Base-by-base conservation (phyloP, 2,797 vertebrate genomes). In the Sebastiscus tertius region DNA sequence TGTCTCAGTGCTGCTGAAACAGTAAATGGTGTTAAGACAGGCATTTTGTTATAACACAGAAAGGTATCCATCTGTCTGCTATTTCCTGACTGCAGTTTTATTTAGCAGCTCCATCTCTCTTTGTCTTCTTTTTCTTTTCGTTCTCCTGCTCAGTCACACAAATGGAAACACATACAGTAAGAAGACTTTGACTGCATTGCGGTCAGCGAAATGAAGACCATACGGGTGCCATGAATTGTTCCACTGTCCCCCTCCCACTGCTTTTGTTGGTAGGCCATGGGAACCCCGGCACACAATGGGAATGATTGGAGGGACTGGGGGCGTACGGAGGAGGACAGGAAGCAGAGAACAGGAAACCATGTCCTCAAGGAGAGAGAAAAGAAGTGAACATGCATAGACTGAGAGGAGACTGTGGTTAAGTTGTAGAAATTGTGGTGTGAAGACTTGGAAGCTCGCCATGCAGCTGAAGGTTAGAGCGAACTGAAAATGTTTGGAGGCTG, bases 261-360 rank as follows among this genome's bases (percentile, higher is more conserved):
- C 81, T 88, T 89, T 89, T 89, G 88, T 90, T 87, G 89, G 73
- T 88, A 75, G 89, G 85, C 87, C 91, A 89, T 92, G 91, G 93
- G 94, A 95, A 94, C 83, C 71, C 1, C 52, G 72, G 70, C 76
- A 92, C 92, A 93, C 92, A 94, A 94, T 92, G 84, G 77, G 78
- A 88, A 80, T 69, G 87, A 88, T 86, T 82, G 82, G 84, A 87
- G 85, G 59, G 78, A 85, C 10, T 4, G 61, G 80, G 80, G 83
- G 65, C 2, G 61, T 55, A 66, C 2, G 70, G 83, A 87, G 88
- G 89, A 92, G 89, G 77, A 87, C 86, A 89, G 92, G 89, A 93
- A 94, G 89, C 78, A n/a, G 77, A 85, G 75, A 89, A 84, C 91
- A 94, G 91, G 90, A 94, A 94, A 92, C 77, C 39, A 65, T 83